These are phyloP conservation scores for Amphipoea oculea DNA, from an alignment of 2,888 invertebrate species.

Conservation along the genomic window DNA sequence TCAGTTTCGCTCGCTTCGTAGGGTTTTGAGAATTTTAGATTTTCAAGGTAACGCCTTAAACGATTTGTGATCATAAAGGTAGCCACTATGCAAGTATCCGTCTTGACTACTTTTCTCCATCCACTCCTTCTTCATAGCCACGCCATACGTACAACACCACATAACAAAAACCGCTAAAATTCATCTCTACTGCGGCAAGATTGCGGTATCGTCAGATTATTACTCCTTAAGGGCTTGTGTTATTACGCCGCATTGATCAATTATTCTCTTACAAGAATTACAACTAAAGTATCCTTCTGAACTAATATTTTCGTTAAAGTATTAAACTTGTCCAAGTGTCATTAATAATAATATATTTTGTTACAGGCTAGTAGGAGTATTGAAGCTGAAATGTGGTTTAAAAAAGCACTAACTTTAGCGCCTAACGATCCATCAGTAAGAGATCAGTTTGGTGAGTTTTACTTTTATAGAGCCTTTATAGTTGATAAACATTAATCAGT, in stretches of 20 bases:
- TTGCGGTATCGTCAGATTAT: slow-evolving; percentile 57
- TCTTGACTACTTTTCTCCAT: not conserved
- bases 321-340: slow-evolving; percentile 47
- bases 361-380: slow-evolving; percentile 94
- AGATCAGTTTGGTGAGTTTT: slow-evolving; percentile 95
- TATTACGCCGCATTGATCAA: slow-evolving; percentile 54
- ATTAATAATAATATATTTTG: slow-evolving; percentile 65
- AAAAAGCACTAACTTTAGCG: slow-evolving; percentile 95
- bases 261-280: slow-evolving; percentile 58
- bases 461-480: slow-evolving; percentile 17
- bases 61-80: too few species aligned
- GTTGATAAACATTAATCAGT: slow-evolving; percentile 25
- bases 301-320: slow-evolving; percentile 42
- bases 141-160: not conserved
- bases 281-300: slow-evolving; percentile 37
- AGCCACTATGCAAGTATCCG: not conserved
- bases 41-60: not conserved
- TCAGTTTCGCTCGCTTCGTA: too few species aligned
- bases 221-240: slow-evolving; percentile 51
- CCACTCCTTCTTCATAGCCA: not conserved
- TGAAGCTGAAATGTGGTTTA: slow-evolving; percentile 97
- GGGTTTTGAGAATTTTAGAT: too few species aligned
- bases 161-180: slow-evolving; percentile 41
- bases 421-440: slow-evolving; percentile 96
- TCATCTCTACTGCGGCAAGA: slow-evolving; percentile 51